Conservation (phyloP, 2,888 invertebrate genomes). For the Lumbricus terrestris region DNA sequence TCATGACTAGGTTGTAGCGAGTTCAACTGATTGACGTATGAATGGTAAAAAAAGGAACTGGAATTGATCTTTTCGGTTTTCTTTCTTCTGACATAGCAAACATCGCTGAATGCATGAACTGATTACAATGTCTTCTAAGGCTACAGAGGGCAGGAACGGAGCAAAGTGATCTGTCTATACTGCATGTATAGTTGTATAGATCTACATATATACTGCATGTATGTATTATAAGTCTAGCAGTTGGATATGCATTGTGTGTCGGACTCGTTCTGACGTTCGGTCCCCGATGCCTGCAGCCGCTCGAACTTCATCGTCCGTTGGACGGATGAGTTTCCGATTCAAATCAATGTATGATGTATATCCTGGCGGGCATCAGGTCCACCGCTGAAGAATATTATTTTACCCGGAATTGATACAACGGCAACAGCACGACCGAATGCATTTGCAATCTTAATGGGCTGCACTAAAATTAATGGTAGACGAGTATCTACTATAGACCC, state of each 20-base stretch:
- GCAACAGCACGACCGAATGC: background rate
- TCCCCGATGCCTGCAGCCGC: background rate
- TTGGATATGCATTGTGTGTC: background rate
- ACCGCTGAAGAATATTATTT: background rate
- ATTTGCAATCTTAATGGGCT: background rate
- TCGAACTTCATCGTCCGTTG: background rate
- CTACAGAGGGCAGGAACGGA: background rate
- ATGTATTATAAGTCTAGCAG: too few relatives aligned
- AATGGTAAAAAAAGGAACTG: background rate
- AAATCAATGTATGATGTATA: background rate
- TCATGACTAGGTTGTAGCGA: background rate
- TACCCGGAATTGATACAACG: background rate
- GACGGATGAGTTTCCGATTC: conserved; percentile 3
- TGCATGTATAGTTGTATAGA: too few relatives aligned
- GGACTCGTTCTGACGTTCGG: background rate
- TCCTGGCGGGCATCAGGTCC: background rate
- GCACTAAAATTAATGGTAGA: background rate
- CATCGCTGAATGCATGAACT: background rate
- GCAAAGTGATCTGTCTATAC: background rate
- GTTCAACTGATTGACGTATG: background rate
- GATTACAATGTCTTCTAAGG: background rate
- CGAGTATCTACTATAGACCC: background rate
- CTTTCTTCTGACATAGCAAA: background rate
- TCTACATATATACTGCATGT: too few relatives aligned
- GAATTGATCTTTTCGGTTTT: background rate